Evolutionary conservation across 1,140 invertebrate species (phyloP), one percentile per base, ranked within the genome.

Genomic region (Gonatopus flavifemur): DNA sequence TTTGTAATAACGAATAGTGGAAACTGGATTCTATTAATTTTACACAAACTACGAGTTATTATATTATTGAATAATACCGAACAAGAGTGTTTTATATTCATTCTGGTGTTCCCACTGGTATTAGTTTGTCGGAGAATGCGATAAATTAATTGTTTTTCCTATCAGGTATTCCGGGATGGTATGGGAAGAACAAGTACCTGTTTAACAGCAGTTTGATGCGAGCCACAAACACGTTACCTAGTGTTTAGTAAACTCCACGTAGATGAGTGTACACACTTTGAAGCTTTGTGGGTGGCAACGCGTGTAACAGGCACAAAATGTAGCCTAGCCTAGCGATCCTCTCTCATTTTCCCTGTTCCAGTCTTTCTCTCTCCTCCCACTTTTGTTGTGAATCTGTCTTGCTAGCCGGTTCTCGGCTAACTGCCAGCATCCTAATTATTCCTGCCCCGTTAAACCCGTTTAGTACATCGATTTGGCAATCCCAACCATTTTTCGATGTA

Each of bases 341-440:
- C 51, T 56, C 53, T 49, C 57, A 46, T 19, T 43, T 39, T 12
- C 25, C 25, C 25, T 28, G 25, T 28, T 7, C 25, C 12, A 28
- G 6, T 28, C 25, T 28, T 12, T 28, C 25, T 28, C 25, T 28
- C 25, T 28, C 57, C 52, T 52, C 51, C 36, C 42, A 50, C 40
- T 44, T 60, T 45, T 41, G 44, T 42, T 63, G 53, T 56, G 58
- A 70, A 68, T 68, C 58, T 63, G 62, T 64, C 61, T 62, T 62
- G 56, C 59, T 49, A 60, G 57, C 57, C 51, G 41, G 41, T 31
- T 49, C 60, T 72, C 62, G 72, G 70, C 70, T 54, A 49, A 55
- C 50, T 67, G 72, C 71, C 74, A 74, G 70, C 58, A 68, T 55
- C 57, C 66, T 72, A 74, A 76, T 76, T 74, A 74, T 72, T 69